Evolutionary conservation across 2,797 vertebrate genomes (phyloP).

Genomic region (Paratrypauchen microcephalus): DNA sequence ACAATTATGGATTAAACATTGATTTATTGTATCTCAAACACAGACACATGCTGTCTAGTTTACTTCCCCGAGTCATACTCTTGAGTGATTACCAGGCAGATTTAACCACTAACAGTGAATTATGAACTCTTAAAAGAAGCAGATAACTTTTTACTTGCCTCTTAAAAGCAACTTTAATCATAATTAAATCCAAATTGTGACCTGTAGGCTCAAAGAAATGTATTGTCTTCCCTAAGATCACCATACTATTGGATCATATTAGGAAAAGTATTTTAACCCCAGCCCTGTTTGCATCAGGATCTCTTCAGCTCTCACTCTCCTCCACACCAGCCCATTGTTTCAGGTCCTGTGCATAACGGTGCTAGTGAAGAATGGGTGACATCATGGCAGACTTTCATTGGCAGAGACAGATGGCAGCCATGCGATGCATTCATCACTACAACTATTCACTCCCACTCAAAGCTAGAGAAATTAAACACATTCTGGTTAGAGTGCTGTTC

Average conservation of each 20-base stretch:
- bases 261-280: conserved; percentile 1
- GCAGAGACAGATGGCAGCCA: conserved; percentile 61
- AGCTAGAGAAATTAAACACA: conserved; percentile 9
- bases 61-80: too few species aligned
- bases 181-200: neutral
- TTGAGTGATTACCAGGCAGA: neutral
- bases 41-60: too few species aligned
- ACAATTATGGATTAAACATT: too few species aligned
- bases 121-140: neutral
- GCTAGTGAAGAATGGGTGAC: conserved; percentile 56
- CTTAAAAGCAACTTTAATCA: neutral
- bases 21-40: too few species aligned
- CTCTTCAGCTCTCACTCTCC: conserved; percentile 37
- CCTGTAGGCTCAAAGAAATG: neutral
- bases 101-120: neutral
- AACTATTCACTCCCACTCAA: conserved; percentile 55
- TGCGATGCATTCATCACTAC: conserved; percentile 55
- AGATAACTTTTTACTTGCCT: neutral
- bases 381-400: conserved; percentile 54
- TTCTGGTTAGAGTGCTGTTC: conserved; percentile 32
- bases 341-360: conserved; percentile 37
- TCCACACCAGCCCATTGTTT: conserved; percentile 27
- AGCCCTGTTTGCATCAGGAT: conserved; percentile 39
- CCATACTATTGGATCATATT: neutral
- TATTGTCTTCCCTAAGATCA: neutral